A percentile compares a stretch with the other conserved stretches of the same genome.
Conservation (phyloP, 2,888 invertebrate species). For the Platycheirus rosarum region DNA sequence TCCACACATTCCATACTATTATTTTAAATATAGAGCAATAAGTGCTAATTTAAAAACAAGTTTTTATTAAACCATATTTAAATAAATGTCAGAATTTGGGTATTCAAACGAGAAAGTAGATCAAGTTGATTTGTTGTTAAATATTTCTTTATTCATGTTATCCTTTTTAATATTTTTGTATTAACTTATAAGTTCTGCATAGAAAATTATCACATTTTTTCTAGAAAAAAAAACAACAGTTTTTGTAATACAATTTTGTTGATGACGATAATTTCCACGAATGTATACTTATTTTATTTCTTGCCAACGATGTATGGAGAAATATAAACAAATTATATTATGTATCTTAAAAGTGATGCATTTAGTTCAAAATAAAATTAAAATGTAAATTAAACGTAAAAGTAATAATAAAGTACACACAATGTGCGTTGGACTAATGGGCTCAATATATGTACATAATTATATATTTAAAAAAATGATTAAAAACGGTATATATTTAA, state of each 20-base stretch:
- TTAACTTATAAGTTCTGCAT: conserved; percentile 50
- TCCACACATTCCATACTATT: conserved; percentile 48
- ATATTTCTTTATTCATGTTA: conserved; percentile 56
- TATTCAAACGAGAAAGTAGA: conserved; percentile 42
- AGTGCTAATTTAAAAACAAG: conserved; percentile 13
- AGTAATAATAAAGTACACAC: conserved; percentile 35
- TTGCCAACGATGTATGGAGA: conserved; percentile 34
- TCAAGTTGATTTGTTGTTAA: conserved; percentile 55
- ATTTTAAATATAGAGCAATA: conserved; percentile 30
- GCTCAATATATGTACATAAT: conserved; percentile 40
- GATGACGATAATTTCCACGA: too few relatives aligned
- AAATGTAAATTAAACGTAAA: conserved; percentile 35
- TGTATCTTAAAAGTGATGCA: conserved; percentile 41
- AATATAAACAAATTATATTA: conserved; percentile 26
- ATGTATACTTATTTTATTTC: not conserved
- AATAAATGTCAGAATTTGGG: conserved; percentile 21
- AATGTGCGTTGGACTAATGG: conserved; percentile 44
- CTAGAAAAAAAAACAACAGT: conserved; percentile 7
- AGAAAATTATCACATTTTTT: conserved; percentile 67
- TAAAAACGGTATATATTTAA: conserved; percentile 30
- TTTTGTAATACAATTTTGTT: conserved; percentile 32
- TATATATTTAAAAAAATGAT: too few relatives aligned
- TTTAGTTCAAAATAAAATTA: conserved; percentile 43
- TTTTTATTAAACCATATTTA: conserved; percentile 17
- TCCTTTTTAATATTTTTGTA: conserved; percentile 24